Conservation (phyloP, 2,113 vertebrate species). For the Pterocles burchelli region DNA sequence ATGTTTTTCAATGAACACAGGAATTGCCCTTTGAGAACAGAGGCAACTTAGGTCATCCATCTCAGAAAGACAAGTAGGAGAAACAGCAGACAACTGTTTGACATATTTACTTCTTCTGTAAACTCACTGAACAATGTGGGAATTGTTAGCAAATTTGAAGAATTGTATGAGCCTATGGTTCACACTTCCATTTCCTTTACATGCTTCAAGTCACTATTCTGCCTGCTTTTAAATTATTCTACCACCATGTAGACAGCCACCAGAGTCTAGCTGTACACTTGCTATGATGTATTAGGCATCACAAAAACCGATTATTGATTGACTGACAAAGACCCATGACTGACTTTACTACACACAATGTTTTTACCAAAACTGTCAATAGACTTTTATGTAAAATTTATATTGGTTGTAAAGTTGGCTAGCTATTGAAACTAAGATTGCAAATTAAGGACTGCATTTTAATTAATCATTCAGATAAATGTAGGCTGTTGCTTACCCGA, state of each 20-base stretch:
- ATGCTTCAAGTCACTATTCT: not conserved
- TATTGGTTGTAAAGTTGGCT: not conserved
- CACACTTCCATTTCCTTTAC: not conserved
- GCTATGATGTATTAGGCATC: not conserved
- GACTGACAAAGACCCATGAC: fast-evolving
- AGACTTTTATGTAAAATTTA: not conserved
- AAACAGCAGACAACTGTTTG: not conserved
- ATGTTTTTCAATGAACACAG: not conserved
- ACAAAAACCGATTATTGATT: not conserved
- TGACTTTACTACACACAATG: not conserved
- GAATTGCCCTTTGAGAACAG: not conserved
- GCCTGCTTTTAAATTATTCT: not conserved
- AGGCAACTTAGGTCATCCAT: not conserved
- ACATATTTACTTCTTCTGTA: not conserved
- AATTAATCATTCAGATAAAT: not conserved
- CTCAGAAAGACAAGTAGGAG: not conserved
- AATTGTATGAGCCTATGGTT: not conserved
- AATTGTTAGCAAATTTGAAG: not conserved
- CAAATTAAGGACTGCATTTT: not conserved
- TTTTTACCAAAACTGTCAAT: not conserved
- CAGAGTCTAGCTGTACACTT: not conserved
- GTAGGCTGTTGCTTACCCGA: constrained; percentile 79
- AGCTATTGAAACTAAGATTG: not conserved
- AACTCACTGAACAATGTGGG: not conserved
- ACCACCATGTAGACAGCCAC: not conserved